These are phyloP conservation scores for Sebastes variabilis DNA, from an alignment of 2,797 vertebrate species.

Conservation along the genomic window DNA sequence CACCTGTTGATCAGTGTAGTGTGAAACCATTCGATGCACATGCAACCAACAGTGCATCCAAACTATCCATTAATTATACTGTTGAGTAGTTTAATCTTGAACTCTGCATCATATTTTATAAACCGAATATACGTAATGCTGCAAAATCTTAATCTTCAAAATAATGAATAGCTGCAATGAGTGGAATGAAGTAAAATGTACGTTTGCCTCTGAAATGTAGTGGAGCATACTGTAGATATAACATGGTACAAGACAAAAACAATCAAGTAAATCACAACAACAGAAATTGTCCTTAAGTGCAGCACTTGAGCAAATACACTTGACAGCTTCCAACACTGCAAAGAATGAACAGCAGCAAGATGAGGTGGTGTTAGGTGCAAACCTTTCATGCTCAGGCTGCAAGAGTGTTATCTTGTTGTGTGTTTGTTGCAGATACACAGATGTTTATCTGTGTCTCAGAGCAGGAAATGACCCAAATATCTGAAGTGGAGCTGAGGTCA, in stretches of 20 bases:
- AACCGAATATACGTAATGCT: background rate
- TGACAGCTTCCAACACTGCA: background rate
- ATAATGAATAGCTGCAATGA: background rate
- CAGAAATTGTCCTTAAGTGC: too few relatives aligned
- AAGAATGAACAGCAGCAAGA: background rate
- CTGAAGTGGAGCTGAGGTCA: constrained; percentile 24
- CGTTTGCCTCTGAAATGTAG: background rate
- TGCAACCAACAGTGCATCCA: background rate
- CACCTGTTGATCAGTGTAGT: background rate
- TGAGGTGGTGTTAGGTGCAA: background rate
- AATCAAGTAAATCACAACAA: background rate
- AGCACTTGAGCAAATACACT: background rate
- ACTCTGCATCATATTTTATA: background rate
- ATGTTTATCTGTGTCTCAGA: constrained; percentile 37
- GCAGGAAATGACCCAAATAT: constrained; percentile 68
- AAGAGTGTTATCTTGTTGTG: background rate
- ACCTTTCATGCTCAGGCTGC: constrained; percentile 7
- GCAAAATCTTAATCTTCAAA: background rate
- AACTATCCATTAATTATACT: background rate
- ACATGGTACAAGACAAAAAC: background rate
- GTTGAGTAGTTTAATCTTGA: background rate
- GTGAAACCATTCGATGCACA: background rate
- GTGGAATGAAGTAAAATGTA: background rate
- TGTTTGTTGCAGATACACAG: constrained; percentile 1
- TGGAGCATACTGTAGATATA: background rate